Evolutionary conservation across 2,888 invertebrate genomes (phyloP).

Genomic region (Synergus laeviventris): DNA sequence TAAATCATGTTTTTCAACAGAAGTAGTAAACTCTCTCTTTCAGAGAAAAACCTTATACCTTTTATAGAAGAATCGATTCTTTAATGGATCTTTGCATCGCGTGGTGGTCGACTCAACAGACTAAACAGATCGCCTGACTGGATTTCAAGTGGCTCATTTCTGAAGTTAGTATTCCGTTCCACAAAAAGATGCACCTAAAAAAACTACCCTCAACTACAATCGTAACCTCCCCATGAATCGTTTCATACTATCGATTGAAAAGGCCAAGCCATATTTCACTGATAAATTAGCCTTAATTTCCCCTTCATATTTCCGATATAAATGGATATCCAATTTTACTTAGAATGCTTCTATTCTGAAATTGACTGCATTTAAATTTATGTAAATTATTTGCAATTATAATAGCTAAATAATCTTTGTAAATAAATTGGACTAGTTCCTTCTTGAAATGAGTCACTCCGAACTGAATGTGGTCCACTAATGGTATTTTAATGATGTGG

Average conservation of each 20-base stretch:
- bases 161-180: neutral
- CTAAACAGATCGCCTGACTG: constrained; percentile 7
- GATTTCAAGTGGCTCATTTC: constrained; percentile 9
- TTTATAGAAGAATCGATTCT: constrained; percentile 12
- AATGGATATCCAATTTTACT: neutral
- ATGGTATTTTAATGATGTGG: neutral
- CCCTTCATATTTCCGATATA: neutral
- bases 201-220: neutral
- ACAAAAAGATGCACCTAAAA: neutral
- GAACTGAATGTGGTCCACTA: neutral
- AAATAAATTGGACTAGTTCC: neutral
- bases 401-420: constrained; percentile 8
- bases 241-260: neutral
- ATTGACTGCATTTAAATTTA: too few relatives aligned
- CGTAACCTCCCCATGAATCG: neutral
- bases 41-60: neutral
- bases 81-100: constrained; percentile 6
- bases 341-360: too few relatives aligned
- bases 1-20: neutral
- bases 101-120: neutral
- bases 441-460: neutral
- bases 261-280: neutral
- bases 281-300: neutral
- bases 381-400: too few relatives aligned
- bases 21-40: neutral